A percentile compares a stretch with the other conserved stretches of the same genome.
Conservation (phyloP, 2,797 vertebrate genomes). For the Gymnodraco acuticeps region DNA sequence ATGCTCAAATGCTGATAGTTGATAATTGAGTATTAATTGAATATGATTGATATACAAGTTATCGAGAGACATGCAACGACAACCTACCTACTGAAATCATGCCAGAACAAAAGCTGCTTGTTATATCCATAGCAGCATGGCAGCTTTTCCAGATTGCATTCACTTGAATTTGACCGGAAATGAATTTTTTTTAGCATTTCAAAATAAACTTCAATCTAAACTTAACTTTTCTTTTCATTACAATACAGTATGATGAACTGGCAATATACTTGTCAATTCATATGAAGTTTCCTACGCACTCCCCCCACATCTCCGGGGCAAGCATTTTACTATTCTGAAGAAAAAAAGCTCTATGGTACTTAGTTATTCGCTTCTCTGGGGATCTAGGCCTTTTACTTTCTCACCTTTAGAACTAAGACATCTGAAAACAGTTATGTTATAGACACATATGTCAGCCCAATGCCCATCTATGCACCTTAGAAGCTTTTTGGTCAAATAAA, state of each 20-base stretch:
- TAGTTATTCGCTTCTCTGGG: not conserved
- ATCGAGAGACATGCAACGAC: not conserved
- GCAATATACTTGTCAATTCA: not conserved
- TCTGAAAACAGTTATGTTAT: not conserved
- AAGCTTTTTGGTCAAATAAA: not conserved
- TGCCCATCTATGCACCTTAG: not conserved
- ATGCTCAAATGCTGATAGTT: not conserved
- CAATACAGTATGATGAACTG: not conserved
- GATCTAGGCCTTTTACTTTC: not conserved
- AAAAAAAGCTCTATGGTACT: no score
- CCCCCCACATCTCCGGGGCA: no score
- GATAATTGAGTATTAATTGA: no score
- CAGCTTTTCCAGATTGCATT: not conserved
- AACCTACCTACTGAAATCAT: not conserved
- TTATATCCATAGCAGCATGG: not conserved
- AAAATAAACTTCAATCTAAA: slow-evolving; percentile 1
- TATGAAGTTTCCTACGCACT: no score
- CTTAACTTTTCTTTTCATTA: not conserved
- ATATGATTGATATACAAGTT: not conserved
- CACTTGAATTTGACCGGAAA: not conserved
- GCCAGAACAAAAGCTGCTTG: slow-evolving; percentile 8
- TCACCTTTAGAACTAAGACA: not conserved
- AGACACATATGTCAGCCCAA: not conserved
- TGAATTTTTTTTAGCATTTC: not conserved
- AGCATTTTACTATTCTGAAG: not conserved